Conservation (phyloP, 1,140 invertebrate species). For the Pogonomyrmex californicus region DNA sequence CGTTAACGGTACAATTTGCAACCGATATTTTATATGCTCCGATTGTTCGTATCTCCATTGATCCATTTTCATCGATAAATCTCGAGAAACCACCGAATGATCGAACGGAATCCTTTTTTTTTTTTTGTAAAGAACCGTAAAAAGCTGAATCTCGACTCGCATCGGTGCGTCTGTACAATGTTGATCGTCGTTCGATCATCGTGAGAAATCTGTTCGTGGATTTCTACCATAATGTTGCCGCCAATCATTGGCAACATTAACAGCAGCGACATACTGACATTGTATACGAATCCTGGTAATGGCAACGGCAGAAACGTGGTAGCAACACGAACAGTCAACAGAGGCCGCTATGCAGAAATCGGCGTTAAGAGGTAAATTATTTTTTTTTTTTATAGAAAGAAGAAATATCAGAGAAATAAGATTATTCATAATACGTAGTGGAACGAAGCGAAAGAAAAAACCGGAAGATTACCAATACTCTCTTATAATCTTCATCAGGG, state of each 20-base stretch:
- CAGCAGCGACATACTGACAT: slow-evolving; percentile 82
- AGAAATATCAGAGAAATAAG: background rate
- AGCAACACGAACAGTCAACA: slow-evolving; percentile 70
- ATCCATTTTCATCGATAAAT: background rate
- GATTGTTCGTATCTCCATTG: background rate
- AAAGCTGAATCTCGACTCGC: background rate
- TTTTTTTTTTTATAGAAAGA: slow-evolving; percentile 24
- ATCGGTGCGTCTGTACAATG: slow-evolving; percentile 57
- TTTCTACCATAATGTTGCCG: slow-evolving; percentile 75
- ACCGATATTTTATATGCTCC: slow-evolving; percentile 25
- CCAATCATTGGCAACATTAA: slow-evolving; percentile 84
- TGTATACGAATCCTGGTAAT: slow-evolving; percentile 82
- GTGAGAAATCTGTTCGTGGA: slow-evolving; percentile 65
- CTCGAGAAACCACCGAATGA: slow-evolving; percentile 1
- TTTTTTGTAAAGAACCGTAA: background rate
- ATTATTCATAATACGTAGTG: background rate
- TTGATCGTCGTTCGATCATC: slow-evolving; percentile 54
- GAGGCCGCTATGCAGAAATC: slow-evolving; percentile 84
- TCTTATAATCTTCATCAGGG: background rate
- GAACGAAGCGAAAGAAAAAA: background rate
- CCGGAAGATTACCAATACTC: background rate
- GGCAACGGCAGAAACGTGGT: slow-evolving; percentile 66
- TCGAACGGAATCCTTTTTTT: background rate
- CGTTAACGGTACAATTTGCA: slow-evolving; percentile 13
- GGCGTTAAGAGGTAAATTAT: slow-evolving; percentile 83